Percentiles rank a stretch among this genome's conserved stretches.
Conservation (phyloP, 1,140 invertebrate species). For the Pseudomyrmex dendroicus region DNA sequence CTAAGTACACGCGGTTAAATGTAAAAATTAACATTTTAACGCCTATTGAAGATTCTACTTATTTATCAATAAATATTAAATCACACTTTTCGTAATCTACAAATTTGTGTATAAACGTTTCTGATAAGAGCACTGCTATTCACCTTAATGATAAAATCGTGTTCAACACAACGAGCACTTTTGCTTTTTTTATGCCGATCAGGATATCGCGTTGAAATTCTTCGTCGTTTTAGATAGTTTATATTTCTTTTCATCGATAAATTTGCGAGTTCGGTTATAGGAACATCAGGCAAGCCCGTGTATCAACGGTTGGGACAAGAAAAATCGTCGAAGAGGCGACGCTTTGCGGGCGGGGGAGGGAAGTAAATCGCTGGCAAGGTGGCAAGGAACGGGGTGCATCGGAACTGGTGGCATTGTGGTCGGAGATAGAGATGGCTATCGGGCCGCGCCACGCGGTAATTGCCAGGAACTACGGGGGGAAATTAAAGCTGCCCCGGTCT, state of each 20-base stretch:
- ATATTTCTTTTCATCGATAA: slow-evolving; percentile 15
- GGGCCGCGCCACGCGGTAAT: slow-evolving; percentile 81
- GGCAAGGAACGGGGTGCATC: slow-evolving; percentile 71
- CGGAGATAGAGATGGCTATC: slow-evolving; percentile 83
- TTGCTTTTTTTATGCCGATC: background rate
- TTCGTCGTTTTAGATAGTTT: background rate
- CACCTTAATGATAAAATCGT: slow-evolving; percentile 2
- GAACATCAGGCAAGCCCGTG: slow-evolving; percentile 25
- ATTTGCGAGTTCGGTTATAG: background rate
- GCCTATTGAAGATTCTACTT: too few relatives aligned
- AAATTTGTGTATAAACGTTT: background rate
- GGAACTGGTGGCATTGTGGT: slow-evolving; percentile 80
- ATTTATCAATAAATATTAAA: too few relatives aligned
- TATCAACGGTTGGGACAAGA: slow-evolving; percentile 39
- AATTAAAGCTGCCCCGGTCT: slow-evolving; percentile 83
- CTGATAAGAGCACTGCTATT: background rate
- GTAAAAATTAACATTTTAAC: too few relatives aligned
- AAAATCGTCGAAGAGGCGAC: slow-evolving; percentile 58
- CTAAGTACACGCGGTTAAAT: too few relatives aligned
- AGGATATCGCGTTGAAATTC: background rate
- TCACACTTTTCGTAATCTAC: background rate
- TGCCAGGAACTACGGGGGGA: slow-evolving; percentile 83
- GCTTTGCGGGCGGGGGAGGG: slow-evolving; percentile 46
- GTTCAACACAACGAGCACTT: background rate
- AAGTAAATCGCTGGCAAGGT: slow-evolving; percentile 50